Evolutionary conservation across 2,888 invertebrate genomes (phyloP).

Genomic region (Chaetoderma sp.): DNA sequence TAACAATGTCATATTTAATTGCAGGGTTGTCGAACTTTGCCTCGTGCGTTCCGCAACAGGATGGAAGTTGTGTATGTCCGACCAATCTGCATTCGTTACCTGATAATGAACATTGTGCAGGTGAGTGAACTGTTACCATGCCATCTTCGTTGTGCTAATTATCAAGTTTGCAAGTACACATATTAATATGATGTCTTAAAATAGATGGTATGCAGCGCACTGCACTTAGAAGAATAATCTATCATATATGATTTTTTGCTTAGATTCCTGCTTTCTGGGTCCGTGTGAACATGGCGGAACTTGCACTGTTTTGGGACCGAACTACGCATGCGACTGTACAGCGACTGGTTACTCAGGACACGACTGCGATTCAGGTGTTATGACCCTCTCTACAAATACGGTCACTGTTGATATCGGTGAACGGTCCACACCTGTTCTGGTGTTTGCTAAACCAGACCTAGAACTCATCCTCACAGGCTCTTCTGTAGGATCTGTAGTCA

Average conservation of each 20-base stretch:
- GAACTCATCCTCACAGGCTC: not conserved
- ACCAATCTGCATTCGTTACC: no score
- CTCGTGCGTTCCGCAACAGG: no score
- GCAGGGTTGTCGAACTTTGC: no score
- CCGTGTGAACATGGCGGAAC: not conserved
- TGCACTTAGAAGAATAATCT: no score
- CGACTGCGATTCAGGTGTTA: not conserved
- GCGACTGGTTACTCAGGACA: constrained; percentile 1
- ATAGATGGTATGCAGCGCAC: no score
- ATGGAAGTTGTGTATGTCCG: no score
- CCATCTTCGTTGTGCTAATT: no score
- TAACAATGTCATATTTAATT: no score
- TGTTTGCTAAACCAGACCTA: not conserved
- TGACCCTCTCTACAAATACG: not conserved
- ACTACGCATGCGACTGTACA: not conserved
- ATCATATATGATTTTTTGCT: not conserved
- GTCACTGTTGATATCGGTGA: not conserved
- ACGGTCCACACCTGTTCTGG: not conserved
- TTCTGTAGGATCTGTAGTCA: not conserved
- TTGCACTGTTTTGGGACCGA: not conserved
- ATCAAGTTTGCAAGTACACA: no score
- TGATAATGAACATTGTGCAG: no score
- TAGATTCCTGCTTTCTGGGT: not conserved
- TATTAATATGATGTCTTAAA: no score
- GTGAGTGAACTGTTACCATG: no score